Evolutionary conservation across 2,113 vertebrate species (phyloP), one percentile per base, ranked within the genome.

Genomic region (Pyrgilauda ruficollis): DNA sequence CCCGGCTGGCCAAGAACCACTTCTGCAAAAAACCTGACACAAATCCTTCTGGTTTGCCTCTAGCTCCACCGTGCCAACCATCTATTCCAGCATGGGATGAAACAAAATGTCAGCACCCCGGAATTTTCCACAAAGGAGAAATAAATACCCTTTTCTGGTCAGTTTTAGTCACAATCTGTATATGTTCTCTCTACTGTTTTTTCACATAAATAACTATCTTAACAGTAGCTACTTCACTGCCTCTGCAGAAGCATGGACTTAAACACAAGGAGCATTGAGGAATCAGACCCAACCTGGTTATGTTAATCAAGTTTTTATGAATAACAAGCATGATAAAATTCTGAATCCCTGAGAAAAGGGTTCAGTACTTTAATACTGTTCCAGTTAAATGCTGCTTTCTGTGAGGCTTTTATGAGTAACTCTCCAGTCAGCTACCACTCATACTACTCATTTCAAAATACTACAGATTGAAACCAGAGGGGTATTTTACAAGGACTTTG

Each of bases 401-500:
- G 31, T n/a, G 69, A 86, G 43, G 27, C 27, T 87, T 33, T 46
- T 33, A 10, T 55, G 47, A 53, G 39, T 4, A 68, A 30, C 18
- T 69, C 58, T 81, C 76, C 35, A 27, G 5, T n/a, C 76, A 70
- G 49, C n/a, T 24, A 66, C 30, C 52, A 27, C 28, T 69, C 72
- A 13, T 6, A 28, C 21, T 26, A 11, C 69, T 87, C 21, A 82
- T 80, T 92, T 83, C 13, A 69, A 74, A 96, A 62, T 46, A 55
- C 47, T 66, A 30, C 43, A 69, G 46, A 70, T 47, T 74, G 31
- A 50, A 95, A 91, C 44, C 82, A 91, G 80, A 94, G 37, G 30
- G 61, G n/a, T 67, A 39, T 69, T 96, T 89, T 62, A 77, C 59
- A 90, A 92, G 81, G 87, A 92, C 72, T 87, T 70, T 53, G 39